Evolutionary conservation across 2,888 invertebrate species (phyloP).

Genomic region (Phalangium opilio): DNA sequence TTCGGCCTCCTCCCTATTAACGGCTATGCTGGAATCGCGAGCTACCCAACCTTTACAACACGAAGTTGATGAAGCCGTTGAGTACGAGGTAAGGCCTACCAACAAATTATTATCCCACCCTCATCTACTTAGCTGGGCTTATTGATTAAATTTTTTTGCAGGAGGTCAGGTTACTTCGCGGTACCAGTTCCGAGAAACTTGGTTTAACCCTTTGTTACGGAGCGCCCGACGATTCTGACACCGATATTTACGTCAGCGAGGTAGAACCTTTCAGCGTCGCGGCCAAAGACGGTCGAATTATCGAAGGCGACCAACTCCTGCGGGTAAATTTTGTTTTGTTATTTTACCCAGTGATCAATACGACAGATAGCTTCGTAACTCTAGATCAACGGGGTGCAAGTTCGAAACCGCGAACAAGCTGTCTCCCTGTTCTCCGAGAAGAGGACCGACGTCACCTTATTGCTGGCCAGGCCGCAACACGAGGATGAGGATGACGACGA

Average conservation of each 20-base stretch:
- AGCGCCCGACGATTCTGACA: conserved; percentile 31
- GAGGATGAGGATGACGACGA: conserved; percentile 6
- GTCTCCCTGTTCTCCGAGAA: conserved; percentile 30
- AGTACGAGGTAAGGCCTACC: too few relatives aligned
- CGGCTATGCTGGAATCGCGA: background rate
- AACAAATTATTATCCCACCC: too few relatives aligned
- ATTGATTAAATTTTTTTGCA: too few relatives aligned
- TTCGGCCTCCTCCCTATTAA: too few relatives aligned
- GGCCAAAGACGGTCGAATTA: conserved; percentile 31
- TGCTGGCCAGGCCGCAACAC: conserved; percentile 26
- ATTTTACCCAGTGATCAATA: background rate
- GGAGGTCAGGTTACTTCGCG: conserved; percentile 25
- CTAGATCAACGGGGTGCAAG: conserved; percentile 33
- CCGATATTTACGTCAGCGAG: conserved; percentile 35
- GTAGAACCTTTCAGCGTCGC: conserved; percentile 33
- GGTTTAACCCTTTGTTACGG: conserved; percentile 36
- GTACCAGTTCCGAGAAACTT: conserved; percentile 28
- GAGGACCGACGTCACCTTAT: conserved; percentile 28
- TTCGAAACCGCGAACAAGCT: conserved; percentile 32
- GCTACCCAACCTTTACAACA: background rate
- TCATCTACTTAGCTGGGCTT: too few relatives aligned
- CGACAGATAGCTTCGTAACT: conserved; percentile 11
- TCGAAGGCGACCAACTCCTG: conserved; percentile 35
- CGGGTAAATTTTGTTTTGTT: conserved; percentile 26
- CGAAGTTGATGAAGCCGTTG: too few relatives aligned